Evolutionary conservation across 2,797 vertebrate species (phyloP).

Genomic region (Parotocinclus haroldoi): DNA sequence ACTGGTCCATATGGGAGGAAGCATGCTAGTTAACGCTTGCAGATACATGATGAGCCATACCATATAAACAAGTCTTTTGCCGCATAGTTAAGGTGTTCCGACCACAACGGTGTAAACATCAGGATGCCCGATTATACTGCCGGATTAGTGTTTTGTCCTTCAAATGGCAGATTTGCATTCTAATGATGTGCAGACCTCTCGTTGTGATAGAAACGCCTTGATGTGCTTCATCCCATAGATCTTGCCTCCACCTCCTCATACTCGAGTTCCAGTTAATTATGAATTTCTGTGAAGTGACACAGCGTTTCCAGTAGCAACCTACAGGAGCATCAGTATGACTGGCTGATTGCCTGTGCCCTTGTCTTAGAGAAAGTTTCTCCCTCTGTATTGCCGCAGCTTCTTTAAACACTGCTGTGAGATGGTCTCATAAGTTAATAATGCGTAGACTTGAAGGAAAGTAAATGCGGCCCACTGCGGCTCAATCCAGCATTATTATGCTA

Average conservation of each 20-base stretch:
- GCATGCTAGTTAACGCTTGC: constrained; percentile 53
- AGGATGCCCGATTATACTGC: constrained; percentile 34
- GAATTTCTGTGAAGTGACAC: constrained; percentile 51
- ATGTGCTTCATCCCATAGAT: constrained; percentile 57
- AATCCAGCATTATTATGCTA: constrained; percentile 2
- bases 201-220: constrained; percentile 55
- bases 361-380: constrained; percentile 31
- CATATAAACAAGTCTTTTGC: constrained; percentile 29
- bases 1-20: constrained; percentile 64
- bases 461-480: constrained; percentile 34
- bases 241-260: constrained; percentile 45
- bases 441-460: constrained; percentile 42
- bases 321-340: constrained; percentile 41
- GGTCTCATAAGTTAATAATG: constrained; percentile 45
- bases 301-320: constrained; percentile 50
- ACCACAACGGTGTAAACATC: constrained; percentile 33
- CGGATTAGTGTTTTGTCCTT: constrained; percentile 53
- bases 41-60: constrained; percentile 22
- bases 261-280: constrained; percentile 58
- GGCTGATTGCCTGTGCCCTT: constrained; percentile 27
- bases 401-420: constrained; percentile 40
- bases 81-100: constrained; percentile 18
- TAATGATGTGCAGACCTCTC: constrained; percentile 48
- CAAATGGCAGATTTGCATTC: constrained; percentile 55
- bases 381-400: constrained; percentile 30